Base-by-base conservation (phyloP, 2,113 vertebrate genomes). In the Cavia aperea region DNA sequence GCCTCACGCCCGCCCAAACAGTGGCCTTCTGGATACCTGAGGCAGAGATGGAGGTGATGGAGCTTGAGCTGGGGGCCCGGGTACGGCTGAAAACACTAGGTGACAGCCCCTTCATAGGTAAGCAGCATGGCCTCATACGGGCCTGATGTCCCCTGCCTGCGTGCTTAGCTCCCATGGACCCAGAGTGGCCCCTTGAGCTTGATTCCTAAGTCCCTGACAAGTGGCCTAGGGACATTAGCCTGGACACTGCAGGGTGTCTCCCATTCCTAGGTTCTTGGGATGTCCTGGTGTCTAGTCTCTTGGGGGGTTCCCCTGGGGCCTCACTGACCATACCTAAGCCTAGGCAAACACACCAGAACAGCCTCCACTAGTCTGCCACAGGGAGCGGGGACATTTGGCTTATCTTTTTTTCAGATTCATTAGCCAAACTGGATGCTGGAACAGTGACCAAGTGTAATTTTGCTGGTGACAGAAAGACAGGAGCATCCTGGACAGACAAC, bases 381-480 rank as follows among this genome's bases (percentile, higher is more conserved):
- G 7, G 51, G 43, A 94, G 16, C 72, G 1, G 66, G 14, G 36
- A 58, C 82, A 66, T 33, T 83, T n/a, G 72, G 33, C 4, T 9
- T 88, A 19, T 78, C 26, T 81, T 72, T 36, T 92, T 78, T 94
- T 56, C 95, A 99, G 98, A 98, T 87, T 98, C 98, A 13, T 95
- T 99, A 70, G 98, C 98, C 85, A 98, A 98, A 97, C 75, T 99
- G 31, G 98, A 99, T 13, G 95, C 97, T 2, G 98, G 98, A 60
- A 98, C 98, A 0, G 98, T 98, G 94, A 98, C 98, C 78, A 98
- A 97, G 95, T 99, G 98, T 85, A 99, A 99, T 97, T 99, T 99
- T 78, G 98, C 98, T 60, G 98, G 98, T 56, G 98, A 98, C 54
- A 95, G 96, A 75, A 96, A 97, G 24, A 96, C 97, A 0, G 98